Evolutionary conservation across 2,888 invertebrate genomes (phyloP).

Genomic region (Lasioglossum zephyrum): DNA sequence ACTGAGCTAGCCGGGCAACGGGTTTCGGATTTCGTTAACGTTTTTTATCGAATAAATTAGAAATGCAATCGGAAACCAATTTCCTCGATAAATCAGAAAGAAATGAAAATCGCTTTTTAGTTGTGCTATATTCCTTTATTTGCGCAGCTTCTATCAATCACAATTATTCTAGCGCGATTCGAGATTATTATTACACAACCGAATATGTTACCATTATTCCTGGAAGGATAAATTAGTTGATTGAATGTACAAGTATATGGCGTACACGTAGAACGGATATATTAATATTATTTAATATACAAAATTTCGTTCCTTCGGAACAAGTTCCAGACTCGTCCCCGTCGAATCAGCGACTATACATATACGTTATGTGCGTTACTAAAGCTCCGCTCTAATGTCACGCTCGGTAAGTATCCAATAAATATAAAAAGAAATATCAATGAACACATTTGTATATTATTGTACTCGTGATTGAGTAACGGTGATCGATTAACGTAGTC

Average conservation of each 20-base stretch:
- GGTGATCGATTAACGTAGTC: not conserved
- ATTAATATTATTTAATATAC: not conserved
- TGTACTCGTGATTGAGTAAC: slow-evolving; percentile 45
- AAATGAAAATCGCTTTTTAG: not conserved
- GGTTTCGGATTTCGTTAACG: too few relatives aligned
- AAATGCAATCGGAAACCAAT: not conserved
- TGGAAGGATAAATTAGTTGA: slow-evolving; percentile 12
- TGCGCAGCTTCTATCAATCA: not conserved
- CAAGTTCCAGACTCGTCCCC: not conserved
- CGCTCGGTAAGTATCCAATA: not conserved
- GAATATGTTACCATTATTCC: not conserved
- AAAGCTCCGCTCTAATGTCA: slow-evolving; percentile 18
- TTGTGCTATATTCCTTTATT: slow-evolving; percentile 35
- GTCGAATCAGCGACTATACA: slow-evolving; percentile 2
- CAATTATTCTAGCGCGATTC: slow-evolving; percentile 19
- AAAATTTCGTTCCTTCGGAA: not conserved
- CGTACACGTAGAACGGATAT: not conserved
- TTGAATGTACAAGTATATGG: slow-evolving; percentile 35
- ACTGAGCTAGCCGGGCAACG: slow-evolving; percentile 73
- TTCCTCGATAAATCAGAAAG: not conserved
- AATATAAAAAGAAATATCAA: slow-evolving; percentile 15
- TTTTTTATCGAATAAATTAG: too few relatives aligned
- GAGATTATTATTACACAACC: not conserved
- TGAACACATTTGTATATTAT: slow-evolving; percentile 42
- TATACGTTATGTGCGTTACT: slow-evolving; percentile 14